These are phyloP conservation scores for Phthorimaea operculella DNA, from an alignment of 1,140 invertebrate genomes.

Conservation along the genomic window DNA sequence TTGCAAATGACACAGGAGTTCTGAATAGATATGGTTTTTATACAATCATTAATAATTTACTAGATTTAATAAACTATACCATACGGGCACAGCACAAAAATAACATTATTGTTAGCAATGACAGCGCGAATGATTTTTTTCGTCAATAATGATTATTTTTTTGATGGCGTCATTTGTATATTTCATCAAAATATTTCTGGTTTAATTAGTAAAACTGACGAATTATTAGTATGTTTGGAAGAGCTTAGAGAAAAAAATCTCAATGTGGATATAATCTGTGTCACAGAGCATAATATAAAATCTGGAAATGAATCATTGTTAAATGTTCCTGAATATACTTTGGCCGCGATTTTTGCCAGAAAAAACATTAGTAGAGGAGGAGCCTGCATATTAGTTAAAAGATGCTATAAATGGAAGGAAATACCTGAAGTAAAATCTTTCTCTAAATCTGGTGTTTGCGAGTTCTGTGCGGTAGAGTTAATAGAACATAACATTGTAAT, in stretches of 20 bases:
- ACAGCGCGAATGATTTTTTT: too few species aligned
- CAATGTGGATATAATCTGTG: conserved; percentile 12
- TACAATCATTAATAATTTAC: too few species aligned
- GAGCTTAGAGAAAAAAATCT: conserved; percentile 6
- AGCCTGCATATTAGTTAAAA: conserved; percentile 15
- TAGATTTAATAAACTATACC: too few species aligned
- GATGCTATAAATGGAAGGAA: conserved; percentile 9
- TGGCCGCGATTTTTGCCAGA: conserved; percentile 13
- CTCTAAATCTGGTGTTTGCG: conserved; percentile 3
- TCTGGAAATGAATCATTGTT: conserved; percentile 10
- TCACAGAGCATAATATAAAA: conserved; percentile 16
- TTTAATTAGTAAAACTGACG: conserved; percentile 14
- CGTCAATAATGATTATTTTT: conserved; percentile 8
- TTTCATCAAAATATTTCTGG: conserved; percentile 21
- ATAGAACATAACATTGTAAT: conserved; percentile 10
- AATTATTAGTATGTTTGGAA: conserved; percentile 5
- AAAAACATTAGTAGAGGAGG: conserved; percentile 12
- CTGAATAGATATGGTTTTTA: too few species aligned
- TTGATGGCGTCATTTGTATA: conserved; percentile 9
- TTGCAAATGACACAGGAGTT: too few species aligned
- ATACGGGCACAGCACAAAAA: too few species aligned
- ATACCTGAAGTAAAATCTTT: conserved; percentile 8
- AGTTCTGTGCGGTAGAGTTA: conserved; percentile 21
- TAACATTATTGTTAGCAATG: too few species aligned
- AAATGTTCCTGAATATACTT: conserved; percentile 8